A percentile compares a stretch with the other conserved stretches of the same genome.
phyloP scores from a whole-genome alignment of 2,797 vertebrate genomes.

The Brachymystax lenok region DNA sequence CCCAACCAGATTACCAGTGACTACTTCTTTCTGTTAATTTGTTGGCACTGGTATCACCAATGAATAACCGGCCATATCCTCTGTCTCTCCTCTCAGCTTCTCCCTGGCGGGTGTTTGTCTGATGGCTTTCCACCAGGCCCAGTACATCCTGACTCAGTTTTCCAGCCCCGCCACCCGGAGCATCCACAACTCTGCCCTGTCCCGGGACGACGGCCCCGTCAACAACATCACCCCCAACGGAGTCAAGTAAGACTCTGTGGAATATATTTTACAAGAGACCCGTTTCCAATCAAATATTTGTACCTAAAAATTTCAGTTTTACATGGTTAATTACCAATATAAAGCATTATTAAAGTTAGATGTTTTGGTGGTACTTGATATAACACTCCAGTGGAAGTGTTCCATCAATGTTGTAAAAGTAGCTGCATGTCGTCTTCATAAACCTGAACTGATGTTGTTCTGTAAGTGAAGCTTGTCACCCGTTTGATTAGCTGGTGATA shows the following conservation, averaged over 20 bases:
- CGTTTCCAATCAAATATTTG: not conserved
- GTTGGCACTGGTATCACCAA: not conserved
- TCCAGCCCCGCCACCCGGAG: constrained; percentile 82
- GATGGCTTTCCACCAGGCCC: constrained; percentile 95
- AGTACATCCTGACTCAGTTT: constrained; percentile 94
- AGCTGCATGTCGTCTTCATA: not conserved
- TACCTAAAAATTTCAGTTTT: not conserved
- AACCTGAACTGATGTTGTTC: too few species aligned
- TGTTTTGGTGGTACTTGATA: not conserved
- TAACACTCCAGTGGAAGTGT: not conserved
- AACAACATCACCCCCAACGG: constrained; percentile 80
- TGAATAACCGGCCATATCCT: not conserved
- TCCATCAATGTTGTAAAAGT: not conserved
- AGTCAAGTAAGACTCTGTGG: constrained; percentile 78
- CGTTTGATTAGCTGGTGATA: not conserved
- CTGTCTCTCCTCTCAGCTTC: constrained; percentile 74
- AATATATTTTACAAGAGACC: not conserved
- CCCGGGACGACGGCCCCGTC: constrained; percentile 75
- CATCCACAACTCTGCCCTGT: constrained; percentile 77
- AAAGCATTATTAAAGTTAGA: not conserved
- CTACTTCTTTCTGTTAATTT: not conserved
- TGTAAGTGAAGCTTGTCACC: not conserved
- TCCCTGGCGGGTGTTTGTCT: constrained; percentile 91
- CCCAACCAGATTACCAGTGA: too few species aligned
- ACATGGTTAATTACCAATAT: not conserved